Evolutionary conservation across 2,888 invertebrate species (phyloP).

Genomic region (Ectemnius cavifrons): DNA sequence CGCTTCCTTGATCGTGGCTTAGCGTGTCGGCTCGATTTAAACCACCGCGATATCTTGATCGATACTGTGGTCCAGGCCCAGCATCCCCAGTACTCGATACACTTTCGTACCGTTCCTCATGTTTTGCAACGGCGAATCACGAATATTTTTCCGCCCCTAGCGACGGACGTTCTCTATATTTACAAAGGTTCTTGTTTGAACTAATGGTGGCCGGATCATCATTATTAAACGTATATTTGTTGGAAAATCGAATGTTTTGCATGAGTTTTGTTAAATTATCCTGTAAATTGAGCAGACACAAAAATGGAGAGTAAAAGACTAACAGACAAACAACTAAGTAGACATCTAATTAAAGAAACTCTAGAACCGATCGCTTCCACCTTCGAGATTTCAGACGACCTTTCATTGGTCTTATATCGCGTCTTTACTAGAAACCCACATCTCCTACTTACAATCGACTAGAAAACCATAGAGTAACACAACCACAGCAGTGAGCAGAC

Average conservation of each 20-base stretch:
- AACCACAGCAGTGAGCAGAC: not conserved
- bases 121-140: not conserved
- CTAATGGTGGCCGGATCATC: too few species aligned
- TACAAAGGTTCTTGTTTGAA: not conserved
- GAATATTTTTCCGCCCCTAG: not conserved
- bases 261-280: too few species aligned
- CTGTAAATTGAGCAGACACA: too few species aligned
- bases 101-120: conserved; percentile 4
- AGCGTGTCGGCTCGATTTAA: conserved; percentile 11
- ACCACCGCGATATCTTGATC: conserved; percentile 26
- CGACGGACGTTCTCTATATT: not conserved
- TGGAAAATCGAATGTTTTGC: too few species aligned
- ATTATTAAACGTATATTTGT: too few species aligned
- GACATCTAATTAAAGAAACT: too few species aligned
- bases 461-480: not conserved
- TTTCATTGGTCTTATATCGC: not conserved
- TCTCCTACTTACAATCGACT: too few species aligned
- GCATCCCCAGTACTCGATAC: conserved; percentile 8
- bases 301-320: too few species aligned
- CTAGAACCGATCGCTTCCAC: too few species aligned
- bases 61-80: conserved; percentile 20
- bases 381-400: too few species aligned
- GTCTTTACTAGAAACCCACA: too few species aligned
- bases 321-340: too few species aligned
- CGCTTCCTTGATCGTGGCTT: conserved; percentile 48